Evolutionary conservation across 2,888 invertebrate genomes (phyloP).

Genomic region (Andricus curvator): DNA sequence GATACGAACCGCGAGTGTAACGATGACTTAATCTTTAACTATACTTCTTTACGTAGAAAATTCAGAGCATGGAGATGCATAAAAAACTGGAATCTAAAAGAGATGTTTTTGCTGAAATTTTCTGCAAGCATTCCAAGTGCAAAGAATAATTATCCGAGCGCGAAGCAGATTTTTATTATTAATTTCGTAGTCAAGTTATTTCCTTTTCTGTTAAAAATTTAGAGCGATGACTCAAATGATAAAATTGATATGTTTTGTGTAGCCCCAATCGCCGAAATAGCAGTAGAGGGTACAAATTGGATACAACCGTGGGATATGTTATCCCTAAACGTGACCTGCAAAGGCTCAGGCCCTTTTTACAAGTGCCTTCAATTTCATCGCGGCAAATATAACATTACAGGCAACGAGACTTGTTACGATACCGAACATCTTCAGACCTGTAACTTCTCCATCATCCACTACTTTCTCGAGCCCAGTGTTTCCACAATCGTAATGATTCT

Average conservation of each 20-base stretch:
- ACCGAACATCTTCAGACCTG: slow-evolving; percentile 79
- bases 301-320: slow-evolving; percentile 89
- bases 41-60: too few species aligned
- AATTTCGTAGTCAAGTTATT: too few species aligned
- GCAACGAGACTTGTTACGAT: slow-evolving; percentile 86
- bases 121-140: too few species aligned
- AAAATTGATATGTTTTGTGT: slow-evolving; percentile 63
- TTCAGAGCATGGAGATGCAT: too few species aligned
- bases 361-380: slow-evolving; percentile 85
- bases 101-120: too few species aligned
- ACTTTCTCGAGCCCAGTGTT: slow-evolving; percentile 84
- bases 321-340: slow-evolving; percentile 85
- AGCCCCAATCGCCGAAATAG: slow-evolving; percentile 87
- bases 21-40: too few species aligned
- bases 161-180: too few species aligned
- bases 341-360: slow-evolving; percentile 86
- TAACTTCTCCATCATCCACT: slow-evolving; percentile 84
- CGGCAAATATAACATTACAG: slow-evolving; percentile 86
- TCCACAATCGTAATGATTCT: slow-evolving; percentile 90
- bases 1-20: too few species aligned
- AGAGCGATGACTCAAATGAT: neutral
- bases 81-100: too few species aligned
- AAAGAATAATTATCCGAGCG: too few species aligned
- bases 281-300: slow-evolving; percentile 89
- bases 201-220: too few species aligned